Percentiles rank a stretch among this genome's conserved stretches.
Conservation (phyloP, 2,888 invertebrate genomes). For the Lamellibrachia columna region DNA sequence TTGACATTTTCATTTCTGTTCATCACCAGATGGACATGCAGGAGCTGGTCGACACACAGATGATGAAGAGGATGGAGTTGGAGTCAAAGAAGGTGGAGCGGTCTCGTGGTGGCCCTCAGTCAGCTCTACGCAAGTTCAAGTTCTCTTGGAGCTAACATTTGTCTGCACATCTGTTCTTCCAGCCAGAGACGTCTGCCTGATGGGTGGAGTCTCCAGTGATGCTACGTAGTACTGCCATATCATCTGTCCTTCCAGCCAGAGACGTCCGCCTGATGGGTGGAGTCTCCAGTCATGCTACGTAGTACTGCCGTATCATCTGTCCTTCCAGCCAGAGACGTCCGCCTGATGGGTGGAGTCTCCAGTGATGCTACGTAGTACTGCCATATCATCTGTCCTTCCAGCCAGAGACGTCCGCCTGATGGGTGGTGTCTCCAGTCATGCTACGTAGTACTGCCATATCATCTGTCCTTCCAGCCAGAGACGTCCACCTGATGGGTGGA, state of each 20-base stretch:
- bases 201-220: neutral
- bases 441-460: no score
- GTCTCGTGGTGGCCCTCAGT: slow-evolving; percentile 21
- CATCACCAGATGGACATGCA: slow-evolving; percentile 90
- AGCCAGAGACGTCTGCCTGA: neutral
- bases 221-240: neutral
- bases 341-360: no score
- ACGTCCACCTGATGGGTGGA: no score
- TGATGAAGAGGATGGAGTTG: slow-evolving; percentile 79
- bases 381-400: no score
- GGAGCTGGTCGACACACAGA: slow-evolving; percentile 88
- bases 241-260: neutral
- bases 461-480: no score
- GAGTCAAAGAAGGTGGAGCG: slow-evolving; percentile 44
- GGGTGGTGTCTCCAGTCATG: no score
- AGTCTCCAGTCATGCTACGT: no score
- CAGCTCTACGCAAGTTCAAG: neutral
- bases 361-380: no score
- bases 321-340: no score
- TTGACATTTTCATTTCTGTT: neutral
- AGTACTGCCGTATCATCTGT: no score
- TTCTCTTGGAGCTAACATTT: neutral
- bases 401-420: no score
- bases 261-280: no score
- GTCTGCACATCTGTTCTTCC: neutral